A percentile compares a stretch with the other conserved stretches of the same genome.
Evolutionary conservation across 2,888 invertebrate species (phyloP).

Genomic region (Hypselothyrea guttata): DNA sequence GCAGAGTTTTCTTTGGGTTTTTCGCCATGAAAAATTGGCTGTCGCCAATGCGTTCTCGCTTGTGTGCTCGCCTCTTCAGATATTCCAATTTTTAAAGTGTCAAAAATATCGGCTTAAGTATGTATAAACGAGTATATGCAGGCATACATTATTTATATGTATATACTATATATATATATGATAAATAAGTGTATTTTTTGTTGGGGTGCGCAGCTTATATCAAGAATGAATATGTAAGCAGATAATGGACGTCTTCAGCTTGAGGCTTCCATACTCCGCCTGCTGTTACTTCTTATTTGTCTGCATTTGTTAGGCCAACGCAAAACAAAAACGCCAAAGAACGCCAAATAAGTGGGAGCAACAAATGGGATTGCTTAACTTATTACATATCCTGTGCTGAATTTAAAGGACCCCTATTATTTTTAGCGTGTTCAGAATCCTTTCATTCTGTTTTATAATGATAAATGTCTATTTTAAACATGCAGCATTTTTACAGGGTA

Average conservation of each 20-base stretch:
- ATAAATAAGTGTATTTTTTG: slow-evolving; percentile 42
- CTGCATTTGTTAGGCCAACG: slow-evolving; percentile 36
- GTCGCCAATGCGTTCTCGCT: slow-evolving; percentile 46
- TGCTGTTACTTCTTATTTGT: slow-evolving; percentile 31
- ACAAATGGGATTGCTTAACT: neutral
- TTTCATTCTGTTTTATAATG: too few species aligned
- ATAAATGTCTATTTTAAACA: too few species aligned
- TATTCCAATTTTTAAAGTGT: slow-evolving; percentile 75
- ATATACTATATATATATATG: slow-evolving; percentile 30
- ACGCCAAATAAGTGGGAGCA: slow-evolving; percentile 11
- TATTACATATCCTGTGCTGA: neutral
- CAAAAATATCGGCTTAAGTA: slow-evolving; percentile 67
- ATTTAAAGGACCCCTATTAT: neutral
- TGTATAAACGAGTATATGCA: slow-evolving; percentile 45
- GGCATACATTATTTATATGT: slow-evolving; percentile 22
- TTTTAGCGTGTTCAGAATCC: too few species aligned
- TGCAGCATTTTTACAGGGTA: too few species aligned
- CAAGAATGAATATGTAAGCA: slow-evolving; percentile 69
- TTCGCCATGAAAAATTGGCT: slow-evolving; percentile 62
- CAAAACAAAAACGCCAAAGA: slow-evolving; percentile 49
- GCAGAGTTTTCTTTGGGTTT: slow-evolving; percentile 7
- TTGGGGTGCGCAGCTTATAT: slow-evolving; percentile 24
- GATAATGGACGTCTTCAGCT: slow-evolving; percentile 60
- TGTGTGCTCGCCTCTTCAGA: slow-evolving; percentile 39
- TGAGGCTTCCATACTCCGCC: neutral